Base-by-base conservation (phyloP, 2,888 invertebrate species). In the Drosophila demipolita region DNA sequence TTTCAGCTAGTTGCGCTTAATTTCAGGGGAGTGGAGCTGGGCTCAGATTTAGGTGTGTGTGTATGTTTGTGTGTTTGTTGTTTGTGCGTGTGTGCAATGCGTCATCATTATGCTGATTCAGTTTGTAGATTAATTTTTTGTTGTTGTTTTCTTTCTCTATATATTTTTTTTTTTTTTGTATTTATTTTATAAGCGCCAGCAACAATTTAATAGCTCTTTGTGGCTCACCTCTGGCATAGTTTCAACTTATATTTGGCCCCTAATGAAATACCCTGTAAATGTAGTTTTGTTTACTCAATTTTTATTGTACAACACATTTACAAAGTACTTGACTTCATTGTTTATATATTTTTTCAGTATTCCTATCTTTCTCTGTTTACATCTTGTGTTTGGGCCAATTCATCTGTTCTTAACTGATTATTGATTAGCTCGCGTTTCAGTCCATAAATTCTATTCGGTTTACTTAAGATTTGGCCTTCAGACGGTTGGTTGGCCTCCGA, bases 91-190 rank as follows among this genome's bases (percentile, higher is more conserved):
- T 38, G 8, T 32, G 49, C 15, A 52, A 60, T 77, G 66, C 73
- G 78, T 73, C 73, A 78, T 66, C 63, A 49, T 64, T 36, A 36
- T 72, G 55, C 49, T 60, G 57, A 54, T 59, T 77, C 20, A 53
- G 73, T 20, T 66, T 57, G 62, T 29, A 77, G 72, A 40, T 50
- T 26, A 54, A 26, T 15, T 45, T n/a, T 57, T 35, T 5, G 32
- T 33, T 17, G 6, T 36, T 42, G n/a, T 42, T 42, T 5, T 42
- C 20, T 5, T 8, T 8, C 26, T 49, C 15, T 26, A 8, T 6
- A 29, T 26, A 26, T 26, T 0, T 26, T 62, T 32, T 40, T 32
- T 40, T 7, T 23, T 20, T 20, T 3, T 15, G 0, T 15, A 3
- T 11, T 33, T n/a, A 15, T 33, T n/a, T 35, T 23, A 62, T 15